Evolutionary conservation across 2,888 invertebrate genomes (phyloP).

Genomic region (Pherbina coryleti): DNA sequence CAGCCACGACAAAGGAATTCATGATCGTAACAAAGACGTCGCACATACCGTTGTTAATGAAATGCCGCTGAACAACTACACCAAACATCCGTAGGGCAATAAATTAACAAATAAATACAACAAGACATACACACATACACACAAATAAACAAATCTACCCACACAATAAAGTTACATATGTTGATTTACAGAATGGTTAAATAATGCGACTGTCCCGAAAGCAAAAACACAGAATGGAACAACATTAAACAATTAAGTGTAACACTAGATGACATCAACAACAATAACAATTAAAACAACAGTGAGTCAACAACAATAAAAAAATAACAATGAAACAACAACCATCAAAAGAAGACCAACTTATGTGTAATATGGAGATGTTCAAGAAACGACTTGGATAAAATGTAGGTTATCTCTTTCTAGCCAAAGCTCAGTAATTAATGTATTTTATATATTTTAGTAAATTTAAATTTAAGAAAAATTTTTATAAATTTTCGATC

Average conservation of each 20-base stretch:
- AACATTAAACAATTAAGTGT: not conserved
- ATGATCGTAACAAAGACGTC: slow-evolving; percentile 66
- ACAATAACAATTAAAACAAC: not conserved
- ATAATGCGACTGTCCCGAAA: not conserved
- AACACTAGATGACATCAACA: not conserved
- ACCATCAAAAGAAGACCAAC: not conserved
- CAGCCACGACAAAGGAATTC: slow-evolving; percentile 61
- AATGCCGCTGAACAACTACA: slow-evolving; percentile 67
- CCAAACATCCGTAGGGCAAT: slow-evolving; percentile 66
- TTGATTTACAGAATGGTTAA: slow-evolving; percentile 8
- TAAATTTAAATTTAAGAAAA: not conserved
- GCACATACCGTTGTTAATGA: slow-evolving; percentile 64
- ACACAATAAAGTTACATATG: not conserved
- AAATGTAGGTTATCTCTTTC: not conserved
- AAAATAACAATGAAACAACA: not conserved
- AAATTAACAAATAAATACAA: not conserved
- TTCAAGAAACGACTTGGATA: not conserved
- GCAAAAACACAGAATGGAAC: not conserved
- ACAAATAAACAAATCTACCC: not conserved
- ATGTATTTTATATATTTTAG: not conserved
- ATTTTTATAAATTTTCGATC: no score
- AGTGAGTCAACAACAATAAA: not conserved
- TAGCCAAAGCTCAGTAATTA: not conserved
- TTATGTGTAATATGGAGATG: not conserved
- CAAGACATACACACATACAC: not conserved